Conservation (phyloP, 1,140 invertebrate species). For the Drosophila dunni region DNA sequence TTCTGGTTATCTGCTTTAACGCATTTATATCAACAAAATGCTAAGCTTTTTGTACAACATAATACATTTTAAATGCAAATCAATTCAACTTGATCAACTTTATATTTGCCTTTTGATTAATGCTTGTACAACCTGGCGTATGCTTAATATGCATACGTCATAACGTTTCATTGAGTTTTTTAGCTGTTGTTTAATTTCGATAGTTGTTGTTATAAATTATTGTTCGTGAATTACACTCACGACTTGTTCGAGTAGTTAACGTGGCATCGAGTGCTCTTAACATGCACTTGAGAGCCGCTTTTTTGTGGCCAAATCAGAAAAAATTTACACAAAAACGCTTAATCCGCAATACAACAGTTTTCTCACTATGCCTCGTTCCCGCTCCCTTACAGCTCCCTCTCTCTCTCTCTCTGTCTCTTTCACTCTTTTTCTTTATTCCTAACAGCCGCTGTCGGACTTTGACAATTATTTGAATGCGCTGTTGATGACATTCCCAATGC, state of each 20-base stretch:
- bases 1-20: constrained; percentile 33
- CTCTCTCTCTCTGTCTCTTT: background rate
- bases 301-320: constrained; percentile 14
- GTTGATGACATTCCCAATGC: constrained; percentile 35
- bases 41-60: background rate
- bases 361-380: background rate
- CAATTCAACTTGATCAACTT: background rate
- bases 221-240: constrained; percentile 50
- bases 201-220: constrained; percentile 31
- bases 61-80: too few relatives aligned
- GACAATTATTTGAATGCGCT: constrained; percentile 47
- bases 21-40: background rate
- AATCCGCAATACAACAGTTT: background rate
- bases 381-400: background rate
- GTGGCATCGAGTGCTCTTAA: constrained; percentile 42
- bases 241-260: constrained; percentile 58
- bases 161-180: constrained; percentile 61
- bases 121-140: constrained; percentile 61
- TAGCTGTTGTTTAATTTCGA: constrained; percentile 52
- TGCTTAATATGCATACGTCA: constrained; percentile 62
- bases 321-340: background rate
- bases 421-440: too few relatives aligned
- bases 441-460: constrained; percentile 15
- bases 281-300: constrained; percentile 41
- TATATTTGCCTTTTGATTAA: constrained; percentile 34